A percentile compares a stretch with the other conserved stretches of the same genome.
phyloP scores from a whole-genome alignment of 2,113 vertebrate genomes.

The Macrotis lagotis region DNA sequence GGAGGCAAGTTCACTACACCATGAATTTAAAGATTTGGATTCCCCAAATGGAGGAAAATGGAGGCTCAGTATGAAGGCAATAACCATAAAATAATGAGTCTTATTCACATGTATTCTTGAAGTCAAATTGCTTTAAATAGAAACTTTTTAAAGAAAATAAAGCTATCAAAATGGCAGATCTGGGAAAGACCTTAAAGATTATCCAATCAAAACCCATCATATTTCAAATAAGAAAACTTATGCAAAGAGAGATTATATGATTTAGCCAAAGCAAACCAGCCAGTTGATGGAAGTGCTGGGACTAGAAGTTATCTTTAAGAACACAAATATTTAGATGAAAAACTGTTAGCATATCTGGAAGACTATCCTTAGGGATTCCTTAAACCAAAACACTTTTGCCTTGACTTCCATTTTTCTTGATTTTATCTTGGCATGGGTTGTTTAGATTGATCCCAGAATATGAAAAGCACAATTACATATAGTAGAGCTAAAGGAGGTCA shows the following conservation, averaged over 20 bases:
- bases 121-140: background rate
- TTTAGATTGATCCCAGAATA: background rate
- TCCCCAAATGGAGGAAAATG: background rate
- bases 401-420: background rate
- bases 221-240: constrained; percentile 17
- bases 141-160: background rate
- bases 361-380: background rate
- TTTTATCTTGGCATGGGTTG: background rate
- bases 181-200: background rate
- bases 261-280: constrained; percentile 8
- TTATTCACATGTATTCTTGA: background rate
- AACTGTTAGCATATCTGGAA: background rate
- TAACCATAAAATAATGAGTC: constrained; percentile 33
- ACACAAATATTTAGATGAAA: background rate
- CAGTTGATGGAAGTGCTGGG: background rate
- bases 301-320: background rate
- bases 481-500: background rate
- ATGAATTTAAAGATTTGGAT: background rate
- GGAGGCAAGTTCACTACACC: background rate
- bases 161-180: background rate
- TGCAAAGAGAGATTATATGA: background rate
- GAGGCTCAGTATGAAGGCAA: background rate
- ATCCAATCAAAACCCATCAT: constrained; percentile 14
- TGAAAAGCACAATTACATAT: background rate
- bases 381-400: background rate